Evolutionary conservation across 1,140 invertebrate genomes (phyloP), one percentile per base, ranked within the genome.

Genomic region (Drosophila oshimai): DNA sequence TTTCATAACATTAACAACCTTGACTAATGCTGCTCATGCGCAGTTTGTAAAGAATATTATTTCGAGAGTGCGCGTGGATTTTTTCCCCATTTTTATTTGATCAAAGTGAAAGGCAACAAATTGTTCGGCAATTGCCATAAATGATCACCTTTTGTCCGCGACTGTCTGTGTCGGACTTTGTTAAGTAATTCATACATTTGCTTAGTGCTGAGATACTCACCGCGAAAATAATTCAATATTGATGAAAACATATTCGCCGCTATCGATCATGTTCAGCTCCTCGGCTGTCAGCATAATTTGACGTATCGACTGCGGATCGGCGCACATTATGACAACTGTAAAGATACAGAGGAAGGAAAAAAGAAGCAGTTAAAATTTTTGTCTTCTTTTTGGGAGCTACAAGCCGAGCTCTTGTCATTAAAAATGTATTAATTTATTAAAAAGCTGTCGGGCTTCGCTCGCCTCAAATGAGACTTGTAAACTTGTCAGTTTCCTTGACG

Each of bases 211-310:
- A 45, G 39, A 44, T 64, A 90, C 95, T 95, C 93, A 99, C 98
- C 97, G 98, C 64, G 96, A 97, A 90, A 98, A 98, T 7, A 99
- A 92, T 91, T 99, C 98, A 77, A 99, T 98, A 90, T 98, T 99
- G 92, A 99, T 98, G 92, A 99, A 99, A 26, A 98, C 97, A 91
- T 99, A 99, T 93, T 99, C 98, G 10, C 98, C 98, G 54, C 96
- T 97, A 74, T 96, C 95, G 34, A 97, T 95, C 96, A 99, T 98
- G 55, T 97, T 97, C 28, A 99, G 93, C 73, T 97, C 95, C 78
- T 98, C 95, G 9, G 98, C 98, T 10, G 96, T 96, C 75, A 99
- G 90, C 92, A 99, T 94, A 64, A 99, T 97, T 88, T 97, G 94
- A 55, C 98, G 92, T 15, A 98, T 95, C 42, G 96, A 97, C 53